Conservation (phyloP, 2,113 vertebrate genomes). For the Salvelinus fontinalis region DNA sequence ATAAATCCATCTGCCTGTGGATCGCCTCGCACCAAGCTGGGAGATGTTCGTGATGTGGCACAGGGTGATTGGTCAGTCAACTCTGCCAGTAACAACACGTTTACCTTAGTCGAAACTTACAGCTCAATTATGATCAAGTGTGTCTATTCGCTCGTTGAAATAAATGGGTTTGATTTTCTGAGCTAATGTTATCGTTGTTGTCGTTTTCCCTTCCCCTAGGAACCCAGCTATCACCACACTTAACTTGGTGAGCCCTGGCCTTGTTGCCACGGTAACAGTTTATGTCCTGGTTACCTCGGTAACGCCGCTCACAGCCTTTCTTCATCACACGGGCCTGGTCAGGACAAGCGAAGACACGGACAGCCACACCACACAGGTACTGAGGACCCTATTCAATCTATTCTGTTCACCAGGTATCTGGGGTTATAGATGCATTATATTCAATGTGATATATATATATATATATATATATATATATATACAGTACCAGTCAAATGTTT, state of each 20-base stretch:
- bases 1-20: constrained; percentile 75
- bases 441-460: too few relatives aligned
- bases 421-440: not conserved
- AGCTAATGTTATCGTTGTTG: not conserved
- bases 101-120: not conserved
- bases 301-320: constrained; percentile 84
- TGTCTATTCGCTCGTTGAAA: not conserved
- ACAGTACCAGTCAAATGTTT: too few relatives aligned
- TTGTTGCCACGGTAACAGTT: constrained; percentile 82
- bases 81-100: not conserved
- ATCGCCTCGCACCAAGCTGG: constrained; percentile 24
- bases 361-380: constrained; percentile 80
- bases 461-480: too few relatives aligned
- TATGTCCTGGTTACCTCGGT: constrained; percentile 90
- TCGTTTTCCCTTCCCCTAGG: constrained; percentile 44
- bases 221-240: constrained; percentile 34
- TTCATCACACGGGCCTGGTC: constrained; percentile 81
- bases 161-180: not conserved
- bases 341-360: constrained; percentile 72
- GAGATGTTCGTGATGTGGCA: constrained; percentile 18
- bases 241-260: constrained; percentile 56
- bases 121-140: not conserved
- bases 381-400: not conserved
- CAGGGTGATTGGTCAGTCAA: constrained; percentile 31
- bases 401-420: not conserved